These are phyloP conservation scores for Nemotelus pantherinus DNA, from an alignment of 2,888 invertebrate genomes.

Conservation along the genomic window DNA sequence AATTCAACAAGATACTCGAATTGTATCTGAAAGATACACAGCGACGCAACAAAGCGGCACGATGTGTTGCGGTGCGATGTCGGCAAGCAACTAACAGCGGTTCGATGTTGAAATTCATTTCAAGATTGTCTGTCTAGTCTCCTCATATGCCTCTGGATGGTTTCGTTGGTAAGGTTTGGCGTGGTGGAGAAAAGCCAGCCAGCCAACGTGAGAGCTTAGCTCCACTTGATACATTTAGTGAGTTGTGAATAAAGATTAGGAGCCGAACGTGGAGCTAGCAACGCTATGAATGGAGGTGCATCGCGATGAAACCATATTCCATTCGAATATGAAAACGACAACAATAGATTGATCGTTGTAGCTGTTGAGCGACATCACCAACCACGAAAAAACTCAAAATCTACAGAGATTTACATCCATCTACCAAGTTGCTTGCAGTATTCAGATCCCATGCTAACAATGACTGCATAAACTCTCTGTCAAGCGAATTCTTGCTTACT, in stretches of 20 bases:
- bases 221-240: neutral
- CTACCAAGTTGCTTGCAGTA: neutral
- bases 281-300: neutral
- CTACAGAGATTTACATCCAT: neutral
- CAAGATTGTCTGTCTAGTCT: conserved; percentile 28
- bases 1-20: neutral
- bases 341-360: neutral
- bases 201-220: neutral
- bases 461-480: neutral
- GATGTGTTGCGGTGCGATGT: conserved; percentile 43
- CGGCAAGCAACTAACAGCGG: conserved; percentile 45
- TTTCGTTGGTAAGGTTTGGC: neutral
- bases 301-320: neutral
- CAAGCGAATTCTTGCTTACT: conserved; percentile 43
- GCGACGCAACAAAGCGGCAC: conserved; percentile 2
- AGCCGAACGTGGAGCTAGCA: neutral
- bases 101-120: conserved; percentile 40
- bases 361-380: conserved; percentile 19
- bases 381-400: conserved; percentile 28
- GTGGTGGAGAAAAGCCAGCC: conserved; percentile 30
- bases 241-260: neutral
- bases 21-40: conserved; percentile 22
- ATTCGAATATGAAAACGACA: conserved; percentile 11
- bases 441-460: neutral
- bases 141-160: conserved; percentile 11